Conservation (phyloP, 2,113 vertebrate genomes). For the Trachemys scripta region DNA sequence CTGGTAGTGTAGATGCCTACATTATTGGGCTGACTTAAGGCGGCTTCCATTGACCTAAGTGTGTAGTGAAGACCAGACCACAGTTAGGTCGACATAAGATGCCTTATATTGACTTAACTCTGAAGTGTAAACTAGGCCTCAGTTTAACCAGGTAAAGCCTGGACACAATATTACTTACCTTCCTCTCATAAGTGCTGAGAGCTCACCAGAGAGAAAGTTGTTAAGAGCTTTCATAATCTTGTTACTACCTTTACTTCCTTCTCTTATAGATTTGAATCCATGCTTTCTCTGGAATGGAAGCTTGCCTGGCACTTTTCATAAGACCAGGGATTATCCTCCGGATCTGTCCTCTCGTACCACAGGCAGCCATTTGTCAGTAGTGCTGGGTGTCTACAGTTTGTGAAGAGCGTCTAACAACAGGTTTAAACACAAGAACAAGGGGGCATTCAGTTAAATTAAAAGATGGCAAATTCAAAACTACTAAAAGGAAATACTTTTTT, state of each 20-base stretch:
- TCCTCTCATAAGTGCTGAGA: too few relatives aligned
- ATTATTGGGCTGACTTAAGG: too few relatives aligned
- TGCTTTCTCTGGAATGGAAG: background rate
- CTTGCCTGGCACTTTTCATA: background rate
- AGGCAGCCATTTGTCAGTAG: background rate
- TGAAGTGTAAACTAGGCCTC: too few relatives aligned
- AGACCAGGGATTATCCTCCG: background rate
- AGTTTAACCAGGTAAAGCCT: background rate
- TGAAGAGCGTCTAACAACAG: background rate
- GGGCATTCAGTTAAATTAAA: background rate
- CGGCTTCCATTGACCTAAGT: too few relatives aligned
- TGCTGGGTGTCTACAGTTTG: background rate
- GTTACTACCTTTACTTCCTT: background rate
- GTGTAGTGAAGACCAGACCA: too few relatives aligned
- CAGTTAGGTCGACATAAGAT: too few relatives aligned
- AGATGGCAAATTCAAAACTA: background rate
- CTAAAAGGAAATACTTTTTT: background rate
- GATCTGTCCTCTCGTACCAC: background rate
- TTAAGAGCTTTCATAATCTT: background rate
- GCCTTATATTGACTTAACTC: too few relatives aligned
- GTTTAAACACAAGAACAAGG: constrained; percentile 2
- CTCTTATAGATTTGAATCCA: background rate
- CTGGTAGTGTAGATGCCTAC: too few relatives aligned
- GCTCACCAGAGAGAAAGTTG: too few relatives aligned
- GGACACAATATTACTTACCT: background rate